A percentile compares a stretch with the other conserved stretches of the same genome.
These are phyloP conservation scores for Tetranychus urticae DNA, from an alignment of 1,140 invertebrate genomes.

Conservation along the genomic window DNA sequence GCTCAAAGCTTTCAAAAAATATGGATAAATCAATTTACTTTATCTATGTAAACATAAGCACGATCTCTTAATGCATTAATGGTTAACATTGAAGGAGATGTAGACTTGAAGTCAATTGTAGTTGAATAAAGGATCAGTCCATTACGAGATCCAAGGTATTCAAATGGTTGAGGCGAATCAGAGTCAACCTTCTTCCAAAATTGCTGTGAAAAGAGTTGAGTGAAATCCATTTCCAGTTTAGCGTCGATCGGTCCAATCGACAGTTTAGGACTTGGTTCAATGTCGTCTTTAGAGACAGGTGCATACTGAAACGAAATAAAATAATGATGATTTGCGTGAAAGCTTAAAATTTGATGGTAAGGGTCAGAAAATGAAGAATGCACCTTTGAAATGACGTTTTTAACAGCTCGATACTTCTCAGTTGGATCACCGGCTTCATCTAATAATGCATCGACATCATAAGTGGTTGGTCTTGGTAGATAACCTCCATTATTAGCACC, in stretches of 20 bases:
- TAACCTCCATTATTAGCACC: slow-evolving; percentile 7
- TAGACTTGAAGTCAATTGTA: slow-evolving; percentile 22
- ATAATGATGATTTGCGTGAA: too few species aligned
- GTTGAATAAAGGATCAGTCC: slow-evolving; percentile 50
- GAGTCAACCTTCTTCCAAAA: background rate
- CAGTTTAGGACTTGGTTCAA: background rate
- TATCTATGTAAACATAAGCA: slow-evolving; percentile 44
- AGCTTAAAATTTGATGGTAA: too few species aligned
- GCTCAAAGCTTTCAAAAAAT: background rate
- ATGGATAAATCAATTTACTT: slow-evolving; percentile 18
- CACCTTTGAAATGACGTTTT: slow-evolving; percentile 9
- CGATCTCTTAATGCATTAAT: slow-evolving; percentile 38
- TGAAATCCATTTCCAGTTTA: background rate
- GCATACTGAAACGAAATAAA: too few species aligned
- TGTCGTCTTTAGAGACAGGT: too few species aligned
- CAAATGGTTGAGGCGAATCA: slow-evolving; percentile 5
- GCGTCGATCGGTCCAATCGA: background rate
- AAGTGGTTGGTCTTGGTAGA: slow-evolving; percentile 21
- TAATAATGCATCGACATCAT: slow-evolving; percentile 28
- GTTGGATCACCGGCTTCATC: slow-evolving; percentile 26
- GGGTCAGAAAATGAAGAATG: too few species aligned
- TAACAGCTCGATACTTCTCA: slow-evolving; percentile 23
- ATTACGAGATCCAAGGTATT: slow-evolving; percentile 12
- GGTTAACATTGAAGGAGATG: slow-evolving; percentile 29
- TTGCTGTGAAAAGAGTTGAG: background rate